These are phyloP conservation scores for Scortum barcoo DNA, from an alignment of 2,113 vertebrate species.

Conservation along the genomic window DNA sequence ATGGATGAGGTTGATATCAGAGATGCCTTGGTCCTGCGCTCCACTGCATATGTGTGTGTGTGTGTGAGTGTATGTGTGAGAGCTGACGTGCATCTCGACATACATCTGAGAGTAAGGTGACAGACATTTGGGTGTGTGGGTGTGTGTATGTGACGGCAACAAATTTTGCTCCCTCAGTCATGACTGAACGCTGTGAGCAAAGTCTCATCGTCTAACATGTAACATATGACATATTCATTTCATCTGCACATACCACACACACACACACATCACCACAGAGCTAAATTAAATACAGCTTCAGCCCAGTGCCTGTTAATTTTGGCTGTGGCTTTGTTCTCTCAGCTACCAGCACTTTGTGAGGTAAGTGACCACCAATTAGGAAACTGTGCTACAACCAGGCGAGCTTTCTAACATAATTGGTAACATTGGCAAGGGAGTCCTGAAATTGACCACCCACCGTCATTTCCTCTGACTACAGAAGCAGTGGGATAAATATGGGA, in stretches of 20 bases:
- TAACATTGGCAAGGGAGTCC: neutral
- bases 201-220: conserved; percentile 8
- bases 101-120: neutral
- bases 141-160: neutral
- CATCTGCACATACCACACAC: neutral
- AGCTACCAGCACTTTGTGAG: neutral
- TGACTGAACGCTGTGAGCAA: neutral
- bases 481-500: no score
- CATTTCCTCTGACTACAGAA: neutral
- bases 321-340: neutral
- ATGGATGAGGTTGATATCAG: conserved; percentile 73
- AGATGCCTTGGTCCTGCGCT: conserved; percentile 41
- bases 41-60: neutral
- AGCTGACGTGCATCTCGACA: neutral
- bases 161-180: neutral
- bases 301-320: conserved; percentile 11
- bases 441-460: neutral
- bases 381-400: neutral
- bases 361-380: neutral
- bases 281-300: conserved; percentile 15
- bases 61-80: neutral
- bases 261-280: neutral
- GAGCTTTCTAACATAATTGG: conserved; percentile 1
- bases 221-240: neutral
- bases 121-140: neutral